Evolutionary conservation across 2,797 vertebrate species (phyloP).

Genomic region (Gallirallus australis): DNA sequence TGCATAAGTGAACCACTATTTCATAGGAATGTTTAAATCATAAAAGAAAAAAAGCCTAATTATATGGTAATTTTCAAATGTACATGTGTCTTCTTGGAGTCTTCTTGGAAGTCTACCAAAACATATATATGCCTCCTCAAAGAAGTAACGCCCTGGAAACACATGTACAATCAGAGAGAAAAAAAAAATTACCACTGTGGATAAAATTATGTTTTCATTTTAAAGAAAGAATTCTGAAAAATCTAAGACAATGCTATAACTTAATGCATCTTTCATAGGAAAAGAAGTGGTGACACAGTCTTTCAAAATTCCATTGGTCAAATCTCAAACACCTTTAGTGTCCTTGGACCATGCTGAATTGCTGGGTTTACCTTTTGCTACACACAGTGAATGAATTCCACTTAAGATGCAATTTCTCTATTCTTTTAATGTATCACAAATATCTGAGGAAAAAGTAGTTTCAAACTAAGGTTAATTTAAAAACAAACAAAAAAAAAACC

Average conservation of each 20-base stretch:
- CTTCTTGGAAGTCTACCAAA: not conserved
- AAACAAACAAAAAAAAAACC: not conserved
- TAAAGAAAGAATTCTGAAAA: not conserved
- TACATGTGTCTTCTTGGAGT: not conserved
- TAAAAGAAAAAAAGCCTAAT: not conserved
- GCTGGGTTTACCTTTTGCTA: not conserved
- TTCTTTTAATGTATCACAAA: not conserved
- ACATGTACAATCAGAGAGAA: not conserved
- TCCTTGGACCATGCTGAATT: not conserved
- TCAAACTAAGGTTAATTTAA: not conserved
- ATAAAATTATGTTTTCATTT: not conserved
- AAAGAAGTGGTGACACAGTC: not conserved
- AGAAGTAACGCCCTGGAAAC: not conserved
- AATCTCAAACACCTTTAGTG: not conserved
- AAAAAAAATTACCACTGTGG: not conserved
- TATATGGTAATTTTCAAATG: not conserved
- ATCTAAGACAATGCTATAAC: not conserved
- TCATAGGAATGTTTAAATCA: not conserved
- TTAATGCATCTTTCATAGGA: not conserved
- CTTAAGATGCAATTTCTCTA: not conserved
- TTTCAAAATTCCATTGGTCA: not conserved
- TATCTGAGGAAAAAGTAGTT: not conserved
- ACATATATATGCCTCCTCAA: not conserved
- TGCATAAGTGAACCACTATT: not conserved
- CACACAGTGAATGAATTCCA: not conserved